Evolutionary conservation across 2,113 vertebrate genomes (phyloP).

Genomic region (Saccopteryx bilineata): DNA sequence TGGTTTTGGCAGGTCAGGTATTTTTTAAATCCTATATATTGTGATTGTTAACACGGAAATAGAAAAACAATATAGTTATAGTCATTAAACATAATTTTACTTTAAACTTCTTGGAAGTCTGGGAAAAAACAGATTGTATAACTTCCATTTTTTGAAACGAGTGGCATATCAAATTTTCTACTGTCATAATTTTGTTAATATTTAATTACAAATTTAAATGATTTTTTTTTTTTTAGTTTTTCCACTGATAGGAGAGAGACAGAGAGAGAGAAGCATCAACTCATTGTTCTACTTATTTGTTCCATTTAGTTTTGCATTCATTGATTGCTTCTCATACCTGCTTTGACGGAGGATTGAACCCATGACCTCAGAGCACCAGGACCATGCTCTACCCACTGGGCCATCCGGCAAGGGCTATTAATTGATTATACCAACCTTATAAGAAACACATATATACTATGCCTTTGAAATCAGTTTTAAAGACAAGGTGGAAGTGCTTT

Average conservation of each 20-base stretch:
- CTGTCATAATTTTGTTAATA: background rate
- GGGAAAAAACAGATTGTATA: background rate
- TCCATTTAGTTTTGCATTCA: too few relatives aligned
- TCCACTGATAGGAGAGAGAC: too few relatives aligned
- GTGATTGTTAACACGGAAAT: background rate
- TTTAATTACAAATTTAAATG: conserved; percentile 1
- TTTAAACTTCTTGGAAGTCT: background rate
- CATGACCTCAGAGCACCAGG: too few relatives aligned
- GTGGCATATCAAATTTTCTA: background rate
- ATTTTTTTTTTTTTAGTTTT: background rate
- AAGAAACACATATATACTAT: background rate
- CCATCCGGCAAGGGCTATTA: background rate
- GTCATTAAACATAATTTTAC: background rate
- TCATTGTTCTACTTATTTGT: too few relatives aligned
- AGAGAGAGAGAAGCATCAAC: too few relatives aligned
- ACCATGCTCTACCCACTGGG: too few relatives aligned
- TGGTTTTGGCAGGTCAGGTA: background rate
- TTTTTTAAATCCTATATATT: background rate
- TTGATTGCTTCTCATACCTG: too few relatives aligned
- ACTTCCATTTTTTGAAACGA: background rate
- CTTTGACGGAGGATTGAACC: too few relatives aligned
- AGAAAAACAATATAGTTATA: background rate
- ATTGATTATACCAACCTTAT: background rate
- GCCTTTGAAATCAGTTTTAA: background rate
- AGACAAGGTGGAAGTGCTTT: background rate